These are phyloP conservation scores for Siniperca chuatsi DNA, from an alignment of 2,113 vertebrate species.

Conservation along the genomic window DNA sequence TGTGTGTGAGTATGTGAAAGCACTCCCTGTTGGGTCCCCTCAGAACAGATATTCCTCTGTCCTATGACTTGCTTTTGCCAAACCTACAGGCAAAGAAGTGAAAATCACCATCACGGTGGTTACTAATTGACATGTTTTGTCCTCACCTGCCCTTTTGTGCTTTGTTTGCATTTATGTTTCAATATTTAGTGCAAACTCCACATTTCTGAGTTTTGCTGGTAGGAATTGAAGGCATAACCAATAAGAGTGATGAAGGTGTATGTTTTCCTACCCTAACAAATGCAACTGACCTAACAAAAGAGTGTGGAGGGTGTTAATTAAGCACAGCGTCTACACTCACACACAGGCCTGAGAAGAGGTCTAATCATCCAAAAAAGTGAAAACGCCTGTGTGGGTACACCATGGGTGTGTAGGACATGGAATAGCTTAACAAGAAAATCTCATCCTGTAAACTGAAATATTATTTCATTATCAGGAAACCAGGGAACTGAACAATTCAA, in stretches of 20 bases:
- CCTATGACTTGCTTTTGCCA: background rate
- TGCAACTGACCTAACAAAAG: background rate
- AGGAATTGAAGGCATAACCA: background rate
- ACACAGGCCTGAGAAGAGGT: background rate
- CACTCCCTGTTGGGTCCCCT: background rate
- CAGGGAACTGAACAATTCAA: background rate
- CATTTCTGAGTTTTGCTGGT: background rate
- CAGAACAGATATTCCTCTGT: background rate
- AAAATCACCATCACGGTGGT: background rate
- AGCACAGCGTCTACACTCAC: background rate
- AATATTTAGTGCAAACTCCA: background rate
- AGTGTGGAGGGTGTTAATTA: conserved; percentile 11
- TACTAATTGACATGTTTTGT: background rate
- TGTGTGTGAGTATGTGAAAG: background rate
- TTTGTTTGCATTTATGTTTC: background rate
- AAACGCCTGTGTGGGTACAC: background rate
- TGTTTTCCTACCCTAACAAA: background rate
- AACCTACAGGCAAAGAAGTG: background rate
- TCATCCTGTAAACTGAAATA: background rate
- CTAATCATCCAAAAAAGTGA: background rate
- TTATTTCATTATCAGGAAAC: background rate
- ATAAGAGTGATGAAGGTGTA: background rate
- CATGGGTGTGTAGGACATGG: background rate
- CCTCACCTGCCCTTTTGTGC: no score
- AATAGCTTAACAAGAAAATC: background rate